Evolutionary conservation across 2,113 vertebrate species (phyloP).

Genomic region (Coreoperca whiteheadi): DNA sequence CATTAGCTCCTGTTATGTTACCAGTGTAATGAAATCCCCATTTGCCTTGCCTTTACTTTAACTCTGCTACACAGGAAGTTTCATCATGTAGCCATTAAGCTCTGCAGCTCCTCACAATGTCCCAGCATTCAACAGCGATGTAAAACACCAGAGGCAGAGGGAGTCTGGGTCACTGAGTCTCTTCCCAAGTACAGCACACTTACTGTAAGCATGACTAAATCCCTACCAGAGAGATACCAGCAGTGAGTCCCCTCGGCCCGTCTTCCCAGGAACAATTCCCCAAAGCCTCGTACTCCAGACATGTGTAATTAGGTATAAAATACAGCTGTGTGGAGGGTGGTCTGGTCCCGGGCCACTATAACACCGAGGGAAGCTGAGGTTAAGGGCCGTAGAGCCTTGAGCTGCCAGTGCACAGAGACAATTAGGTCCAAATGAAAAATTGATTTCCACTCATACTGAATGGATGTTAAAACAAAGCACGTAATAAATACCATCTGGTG

Average conservation of each 20-base stretch:
- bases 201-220: conserved; percentile 54
- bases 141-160: conserved; percentile 41
- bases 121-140: conserved; percentile 26
- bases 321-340: conserved; percentile 63
- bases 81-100: conserved; percentile 35
- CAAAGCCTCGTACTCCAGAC: conserved; percentile 62
- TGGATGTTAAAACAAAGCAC: conserved; percentile 83
- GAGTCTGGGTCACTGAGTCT: conserved; percentile 44
- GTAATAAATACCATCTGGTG: conserved; percentile 80
- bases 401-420: conserved; percentile 75
- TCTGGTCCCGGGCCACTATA: conserved; percentile 16
- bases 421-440: conserved; percentile 84
- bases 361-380: conserved; percentile 40
- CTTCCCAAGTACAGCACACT: conserved; percentile 19
- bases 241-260: conserved; percentile 19
- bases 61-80: conserved; percentile 28
- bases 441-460: conserved; percentile 83
- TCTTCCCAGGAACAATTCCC: conserved; percentile 60
- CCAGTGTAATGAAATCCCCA: background rate
- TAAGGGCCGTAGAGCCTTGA: conserved; percentile 64
- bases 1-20: background rate
- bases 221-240: conserved; percentile 52
- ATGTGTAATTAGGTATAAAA: conserved; percentile 81
- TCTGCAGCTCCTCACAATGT: conserved; percentile 4
- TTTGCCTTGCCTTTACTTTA: background rate